Percentiles rank a stretch among this genome's conserved stretches.
Conservation (phyloP, 2,797 vertebrate species). For the Apogon talboti region DNA sequence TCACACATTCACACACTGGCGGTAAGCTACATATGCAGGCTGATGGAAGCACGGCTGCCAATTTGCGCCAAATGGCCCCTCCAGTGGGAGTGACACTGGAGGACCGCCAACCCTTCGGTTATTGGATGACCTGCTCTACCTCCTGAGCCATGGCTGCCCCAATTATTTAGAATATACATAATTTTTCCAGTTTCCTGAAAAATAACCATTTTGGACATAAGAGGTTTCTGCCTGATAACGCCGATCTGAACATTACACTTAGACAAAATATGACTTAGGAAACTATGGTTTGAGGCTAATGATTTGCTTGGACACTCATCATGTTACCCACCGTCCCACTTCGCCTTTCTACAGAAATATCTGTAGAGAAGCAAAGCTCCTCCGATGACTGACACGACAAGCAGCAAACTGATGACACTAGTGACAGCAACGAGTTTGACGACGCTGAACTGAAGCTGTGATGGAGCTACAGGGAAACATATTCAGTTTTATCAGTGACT, state of each 20-base stretch:
- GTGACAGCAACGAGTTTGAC: constrained; percentile 49
- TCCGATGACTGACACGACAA: constrained; percentile 42
- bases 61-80: too few species aligned
- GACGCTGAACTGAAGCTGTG: constrained; percentile 10
- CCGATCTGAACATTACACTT: neutral
- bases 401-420: constrained; percentile 42
- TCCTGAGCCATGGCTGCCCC: too few species aligned
- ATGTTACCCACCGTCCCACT: neutral
- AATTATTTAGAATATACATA: neutral
- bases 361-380: constrained; percentile 34
- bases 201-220: too few species aligned
- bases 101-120: too few species aligned
- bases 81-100: too few species aligned
- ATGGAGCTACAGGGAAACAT: constrained; percentile 39
- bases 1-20: too few species aligned
- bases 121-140: too few species aligned
- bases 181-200: too few species aligned
- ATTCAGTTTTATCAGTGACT: neutral
- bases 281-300: neutral
- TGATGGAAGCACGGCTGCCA: too few species aligned
- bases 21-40: too few species aligned
- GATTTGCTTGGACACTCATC: neutral
- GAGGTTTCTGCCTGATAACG: too few species aligned
- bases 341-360: constrained; percentile 31
- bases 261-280: neutral